Evolutionary conservation across 2,797 vertebrate genomes (phyloP).

Genomic region (Prionace glauca): DNA sequence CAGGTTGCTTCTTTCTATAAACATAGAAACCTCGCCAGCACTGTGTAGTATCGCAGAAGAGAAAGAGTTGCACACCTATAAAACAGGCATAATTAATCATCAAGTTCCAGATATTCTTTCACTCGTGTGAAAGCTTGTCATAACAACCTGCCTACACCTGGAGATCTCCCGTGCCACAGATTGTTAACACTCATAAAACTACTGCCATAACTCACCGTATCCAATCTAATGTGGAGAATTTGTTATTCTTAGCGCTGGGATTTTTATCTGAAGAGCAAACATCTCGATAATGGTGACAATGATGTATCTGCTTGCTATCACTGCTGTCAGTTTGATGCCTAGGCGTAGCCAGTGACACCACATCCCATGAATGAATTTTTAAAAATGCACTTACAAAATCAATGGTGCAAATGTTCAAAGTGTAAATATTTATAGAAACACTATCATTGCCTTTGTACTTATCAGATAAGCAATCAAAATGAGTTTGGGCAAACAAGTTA

Average conservation of each 20-base stretch:
- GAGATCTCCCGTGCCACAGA: not conserved
- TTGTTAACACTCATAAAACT: not conserved
- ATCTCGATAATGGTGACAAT: no score
- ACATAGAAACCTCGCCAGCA: not conserved
- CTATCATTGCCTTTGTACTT: not conserved
- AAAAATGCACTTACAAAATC: not conserved
- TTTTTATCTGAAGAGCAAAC: not conserved
- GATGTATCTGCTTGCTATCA: not conserved
- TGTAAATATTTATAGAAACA: not conserved
- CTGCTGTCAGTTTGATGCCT: not conserved
- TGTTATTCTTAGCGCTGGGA: not conserved
- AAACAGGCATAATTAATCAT: not conserved
- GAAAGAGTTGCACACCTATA: not conserved
- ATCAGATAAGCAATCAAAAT: not conserved
- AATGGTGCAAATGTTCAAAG: not conserved
- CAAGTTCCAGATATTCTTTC: slow-evolving; percentile 15
- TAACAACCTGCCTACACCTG: slow-evolving; percentile 21
- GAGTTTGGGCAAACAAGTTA: not conserved
- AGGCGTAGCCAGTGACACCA: not conserved
- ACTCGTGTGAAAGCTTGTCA: slow-evolving; percentile 20
- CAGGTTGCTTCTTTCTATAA: not conserved
- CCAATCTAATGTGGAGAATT: not conserved
- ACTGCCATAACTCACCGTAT: not conserved
- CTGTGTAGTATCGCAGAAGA: not conserved
- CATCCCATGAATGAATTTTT: no score